phyloP scores from a whole-genome alignment of 2,888 invertebrate species.

The Epistrophella euchroma region DNA sequence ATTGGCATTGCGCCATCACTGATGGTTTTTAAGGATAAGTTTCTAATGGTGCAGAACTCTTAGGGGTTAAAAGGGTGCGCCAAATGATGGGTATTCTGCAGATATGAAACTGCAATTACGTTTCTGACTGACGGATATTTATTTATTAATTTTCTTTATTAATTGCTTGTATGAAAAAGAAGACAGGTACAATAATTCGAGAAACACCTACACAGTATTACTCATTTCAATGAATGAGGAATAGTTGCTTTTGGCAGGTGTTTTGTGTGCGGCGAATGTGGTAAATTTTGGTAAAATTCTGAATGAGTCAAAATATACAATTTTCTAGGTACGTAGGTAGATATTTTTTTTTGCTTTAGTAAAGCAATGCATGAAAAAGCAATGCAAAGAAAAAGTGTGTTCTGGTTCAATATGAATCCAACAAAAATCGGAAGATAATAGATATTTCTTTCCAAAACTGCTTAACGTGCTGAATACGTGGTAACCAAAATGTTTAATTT shows the following conservation, averaged over 20 bases:
- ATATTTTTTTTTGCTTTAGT: not conserved
- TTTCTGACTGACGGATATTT: not conserved
- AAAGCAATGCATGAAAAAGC: not conserved
- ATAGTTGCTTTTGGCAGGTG: constrained; percentile 1
- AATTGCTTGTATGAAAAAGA: constrained; percentile 14
- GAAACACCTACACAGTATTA: not conserved
- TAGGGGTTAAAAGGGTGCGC: constrained; percentile 11
- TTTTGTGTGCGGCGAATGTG: not conserved
- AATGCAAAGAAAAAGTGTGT: too few species aligned
- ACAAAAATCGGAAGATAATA: too few species aligned
- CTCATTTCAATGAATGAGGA: not conserved
- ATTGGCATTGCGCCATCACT: constrained; percentile 54
- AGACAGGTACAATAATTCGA: constrained; percentile 23
- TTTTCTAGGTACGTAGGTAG: not conserved
- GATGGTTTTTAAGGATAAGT: not conserved
- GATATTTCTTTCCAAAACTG: too few species aligned
- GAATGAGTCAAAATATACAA: not conserved
- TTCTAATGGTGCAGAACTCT: not conserved
- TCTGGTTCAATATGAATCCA: too few species aligned
- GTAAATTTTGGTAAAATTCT: not conserved
- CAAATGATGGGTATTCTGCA: constrained; percentile 20
- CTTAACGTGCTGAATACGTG: too few species aligned
- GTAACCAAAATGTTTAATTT: too few species aligned
- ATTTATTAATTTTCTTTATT: constrained; percentile 1
- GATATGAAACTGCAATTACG: constrained; percentile 15